Percentiles rank a stretch among this genome's conserved stretches.
These are phyloP conservation scores for Melanostigma gelatinosum DNA, from an alignment of 2,113 vertebrate genomes.

Conservation along the genomic window DNA sequence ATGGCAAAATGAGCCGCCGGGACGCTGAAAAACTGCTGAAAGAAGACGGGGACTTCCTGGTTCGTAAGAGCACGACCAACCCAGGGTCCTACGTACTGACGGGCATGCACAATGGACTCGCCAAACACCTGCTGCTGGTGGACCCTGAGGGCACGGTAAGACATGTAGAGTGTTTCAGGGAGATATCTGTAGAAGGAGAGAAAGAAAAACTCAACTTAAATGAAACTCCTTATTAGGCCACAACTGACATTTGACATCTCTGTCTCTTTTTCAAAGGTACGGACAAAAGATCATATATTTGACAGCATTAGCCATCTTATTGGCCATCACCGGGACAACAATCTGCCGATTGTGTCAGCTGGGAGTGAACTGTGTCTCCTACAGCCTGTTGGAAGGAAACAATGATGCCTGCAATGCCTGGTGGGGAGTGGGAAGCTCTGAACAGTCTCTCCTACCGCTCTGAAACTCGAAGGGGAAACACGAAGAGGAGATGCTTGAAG, in stretches of 20 bases:
- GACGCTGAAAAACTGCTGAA: constrained; percentile 92
- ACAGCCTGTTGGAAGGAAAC: constrained; percentile 90
- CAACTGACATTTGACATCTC: constrained; percentile 10
- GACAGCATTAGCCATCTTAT: constrained; percentile 98
- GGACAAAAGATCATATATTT: constrained; percentile 96
- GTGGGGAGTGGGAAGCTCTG: constrained; percentile 55
- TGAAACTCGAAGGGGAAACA: constrained; percentile 77
- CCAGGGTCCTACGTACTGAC: constrained; percentile 95
- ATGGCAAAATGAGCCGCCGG: constrained; percentile 94
- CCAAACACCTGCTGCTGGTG: constrained; percentile 95
- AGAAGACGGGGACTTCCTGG: constrained; percentile 94
- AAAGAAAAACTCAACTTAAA: background rate
- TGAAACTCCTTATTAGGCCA: background rate
- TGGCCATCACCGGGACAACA: constrained; percentile 94
- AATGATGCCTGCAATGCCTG: constrained; percentile 78
- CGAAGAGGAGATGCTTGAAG: constrained; percentile 49
- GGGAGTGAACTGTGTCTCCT: constrained; percentile 97
- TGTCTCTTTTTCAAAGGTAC: constrained; percentile 85
- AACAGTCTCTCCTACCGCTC: constrained; percentile 58
- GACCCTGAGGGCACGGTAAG: constrained; percentile 96
- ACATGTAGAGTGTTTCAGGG: background rate
- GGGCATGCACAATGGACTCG: constrained; percentile 93
- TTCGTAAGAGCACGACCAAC: constrained; percentile 95
- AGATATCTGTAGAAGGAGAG: background rate
- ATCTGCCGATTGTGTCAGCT: constrained; percentile 94